phyloP scores from a whole-genome alignment of 2,888 invertebrate genomes.

The Pheosia tremula region DNA sequence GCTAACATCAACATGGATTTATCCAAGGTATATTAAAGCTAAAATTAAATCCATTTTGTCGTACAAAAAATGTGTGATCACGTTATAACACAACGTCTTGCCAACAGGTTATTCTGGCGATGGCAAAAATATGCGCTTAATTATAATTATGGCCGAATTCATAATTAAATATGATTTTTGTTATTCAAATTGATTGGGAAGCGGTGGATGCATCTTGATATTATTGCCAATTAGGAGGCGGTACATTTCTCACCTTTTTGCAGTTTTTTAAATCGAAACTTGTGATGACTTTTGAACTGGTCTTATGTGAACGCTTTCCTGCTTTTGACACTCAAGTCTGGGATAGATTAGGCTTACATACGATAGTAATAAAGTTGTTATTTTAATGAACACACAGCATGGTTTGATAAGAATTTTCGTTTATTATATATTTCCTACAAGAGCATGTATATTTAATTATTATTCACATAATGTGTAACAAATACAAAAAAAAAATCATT shows the following conservation, averaged over 20 bases:
- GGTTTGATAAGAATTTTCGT: too few species aligned
- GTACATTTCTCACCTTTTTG: background rate
- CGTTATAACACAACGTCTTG: constrained; percentile 7
- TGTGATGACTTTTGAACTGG: too few species aligned
- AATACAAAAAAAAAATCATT: too few species aligned
- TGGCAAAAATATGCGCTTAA: constrained; percentile 15
- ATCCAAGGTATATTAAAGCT: constrained; percentile 22
- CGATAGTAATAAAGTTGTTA: too few species aligned
- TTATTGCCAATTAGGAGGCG: constrained; percentile 4
- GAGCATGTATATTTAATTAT: too few species aligned
- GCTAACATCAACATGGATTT: constrained; percentile 15
- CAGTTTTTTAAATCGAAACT: background rate
- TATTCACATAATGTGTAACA: too few species aligned
- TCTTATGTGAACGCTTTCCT: too few species aligned
- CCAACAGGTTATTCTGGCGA: constrained; percentile 20
- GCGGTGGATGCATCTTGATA: constrained; percentile 3
- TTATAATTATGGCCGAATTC: constrained; percentile 15
- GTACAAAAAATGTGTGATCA: constrained; percentile 2
- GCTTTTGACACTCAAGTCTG: too few species aligned
- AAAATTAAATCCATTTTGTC: constrained; percentile 25
- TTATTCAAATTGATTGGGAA: constrained; percentile 2
- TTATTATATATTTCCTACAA: too few species aligned
- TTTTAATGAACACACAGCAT: too few species aligned
- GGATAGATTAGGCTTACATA: too few species aligned
- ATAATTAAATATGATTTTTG: constrained; percentile 11